phyloP scores from a whole-genome alignment of 92 coral and sea anemone genomes.

The Porites rus region DNA sequence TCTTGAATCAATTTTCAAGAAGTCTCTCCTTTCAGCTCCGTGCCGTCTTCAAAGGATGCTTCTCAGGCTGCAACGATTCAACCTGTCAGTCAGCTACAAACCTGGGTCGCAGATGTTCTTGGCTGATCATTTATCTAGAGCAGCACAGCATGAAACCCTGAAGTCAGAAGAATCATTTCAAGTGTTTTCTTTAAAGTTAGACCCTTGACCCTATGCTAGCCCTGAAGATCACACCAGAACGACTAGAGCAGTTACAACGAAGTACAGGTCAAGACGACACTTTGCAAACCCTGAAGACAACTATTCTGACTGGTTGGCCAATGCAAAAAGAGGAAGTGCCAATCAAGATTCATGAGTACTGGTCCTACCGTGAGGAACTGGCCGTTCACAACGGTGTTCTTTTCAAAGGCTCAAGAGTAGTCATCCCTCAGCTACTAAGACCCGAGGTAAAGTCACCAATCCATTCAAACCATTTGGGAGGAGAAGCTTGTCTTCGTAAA shows the following conservation, averaged over 20 bases:
- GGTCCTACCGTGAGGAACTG: too few species aligned
- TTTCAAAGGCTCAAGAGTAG: too few species aligned
- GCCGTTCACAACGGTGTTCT: too few species aligned
- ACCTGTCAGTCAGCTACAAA: conserved; percentile 40
- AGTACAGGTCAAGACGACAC: conserved; percentile 47
- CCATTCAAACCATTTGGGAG: too few species aligned
- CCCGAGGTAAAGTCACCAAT: too few species aligned
- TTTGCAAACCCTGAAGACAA: conserved; percentile 44
- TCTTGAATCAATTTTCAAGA: conserved; percentile 35
- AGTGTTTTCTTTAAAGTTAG: conserved; percentile 44
- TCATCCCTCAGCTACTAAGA: too few species aligned
- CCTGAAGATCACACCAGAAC: conserved; percentile 35
- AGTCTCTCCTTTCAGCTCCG: conserved; percentile 32
- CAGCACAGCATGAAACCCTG: conserved; percentile 31
- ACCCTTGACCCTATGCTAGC: conserved; percentile 21
- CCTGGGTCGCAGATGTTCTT: conserved; percentile 21
- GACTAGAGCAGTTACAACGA: conserved; percentile 44
- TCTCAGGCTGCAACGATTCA: conserved; percentile 20
- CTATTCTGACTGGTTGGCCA: conserved; percentile 56
- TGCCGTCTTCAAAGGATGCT: conserved; percentile 42
- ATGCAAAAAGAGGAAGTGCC: conserved; percentile 32
- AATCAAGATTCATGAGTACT: conserved; percentile 27
- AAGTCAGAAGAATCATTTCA: conserved; percentile 48
- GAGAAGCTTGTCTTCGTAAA: too few species aligned
- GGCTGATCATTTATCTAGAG: conserved; percentile 40